Evolutionary conservation across 2,797 vertebrate species (phyloP), one percentile per base, ranked within the genome.

Genomic region (Apogon hyalosoma): DNA sequence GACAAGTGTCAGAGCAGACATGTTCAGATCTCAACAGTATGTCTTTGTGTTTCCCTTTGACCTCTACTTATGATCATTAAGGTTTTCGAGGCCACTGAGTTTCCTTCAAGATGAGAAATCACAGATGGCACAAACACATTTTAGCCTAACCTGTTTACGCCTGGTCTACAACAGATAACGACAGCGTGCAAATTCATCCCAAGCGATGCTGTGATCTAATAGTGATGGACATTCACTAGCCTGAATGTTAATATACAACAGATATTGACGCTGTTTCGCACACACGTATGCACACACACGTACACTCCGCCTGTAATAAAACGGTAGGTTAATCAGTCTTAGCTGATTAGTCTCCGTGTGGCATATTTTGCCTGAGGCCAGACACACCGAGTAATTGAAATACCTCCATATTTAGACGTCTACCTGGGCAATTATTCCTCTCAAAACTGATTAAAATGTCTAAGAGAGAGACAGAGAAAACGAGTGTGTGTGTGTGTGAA

Each of bases 401-500:
- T 86, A 86, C 68, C 83, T 82, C 92, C 89, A 90, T 86, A 92
- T 94, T 92, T 93, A 93, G 92, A 90, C 16, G 47, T 88, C 90
- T 91, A 93, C 90, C 90, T 92, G 85, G 63, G 75, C 84, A 91
- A 91, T 90, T 92, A 92, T 84, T 89, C 69, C 85, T 79, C 89
- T 90, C 79, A 83, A 91, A 92, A 90, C 88, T 92, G 88, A 94
- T 94, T 93, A 93, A 91, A 92, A 87, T 83, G 81, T 90, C 90
- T 86, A 74, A 82, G 57, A 73, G 70, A 63, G 61, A 70, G 43
- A 18, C 13, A 21, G 19, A 1, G 41, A 14, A 39, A 40, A 19
- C 28, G 58, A 49, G 53, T 63, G 19, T 38, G 51, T 54, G 51
- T 54, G 71, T 75, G 77, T 61, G 63, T 16, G 3, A 12, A 33